phyloP scores from a whole-genome alignment of 2,113 vertebrate species.

The Boleophthalmus pectinirostris region DNA sequence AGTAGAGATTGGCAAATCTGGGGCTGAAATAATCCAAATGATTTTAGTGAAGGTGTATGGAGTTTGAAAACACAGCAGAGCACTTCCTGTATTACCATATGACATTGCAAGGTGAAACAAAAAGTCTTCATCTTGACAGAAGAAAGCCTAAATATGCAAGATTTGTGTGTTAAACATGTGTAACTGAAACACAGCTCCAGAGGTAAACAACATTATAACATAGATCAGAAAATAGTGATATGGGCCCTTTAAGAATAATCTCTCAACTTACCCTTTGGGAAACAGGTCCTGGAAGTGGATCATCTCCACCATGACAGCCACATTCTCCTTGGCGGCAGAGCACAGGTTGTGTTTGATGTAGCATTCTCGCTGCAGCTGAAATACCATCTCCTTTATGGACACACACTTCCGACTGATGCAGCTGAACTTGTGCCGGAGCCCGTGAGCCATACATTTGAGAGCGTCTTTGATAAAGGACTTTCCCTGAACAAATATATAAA shows the following conservation, averaged over 20 bases:
- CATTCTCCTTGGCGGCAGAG: constrained; percentile 92
- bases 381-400: constrained; percentile 97
- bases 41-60: too few relatives aligned
- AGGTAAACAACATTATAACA: too few relatives aligned
- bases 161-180: too few relatives aligned
- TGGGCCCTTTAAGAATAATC: not conserved
- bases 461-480: constrained; percentile 99
- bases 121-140: too few relatives aligned
- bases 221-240: too few relatives aligned
- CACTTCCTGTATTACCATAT: too few relatives aligned
- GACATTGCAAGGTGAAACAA: too few relatives aligned
- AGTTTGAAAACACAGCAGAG: too few relatives aligned
- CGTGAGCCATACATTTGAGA: constrained; percentile 96
- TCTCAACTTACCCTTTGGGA: constrained; percentile 89
- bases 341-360: constrained; percentile 97
- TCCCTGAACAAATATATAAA: constrained; percentile 78
- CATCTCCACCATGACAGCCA: constrained; percentile 97
- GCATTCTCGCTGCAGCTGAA: constrained; percentile 95
- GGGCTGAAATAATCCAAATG: too few relatives aligned
- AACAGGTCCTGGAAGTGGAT: constrained; percentile 98
- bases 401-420: constrained; percentile 98
- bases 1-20: too few relatives aligned
- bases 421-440: constrained; percentile 93
- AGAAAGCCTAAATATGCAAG: too few relatives aligned
- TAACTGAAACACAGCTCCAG: too few relatives aligned